A percentile compares a stretch with the other conserved stretches of the same genome.
These are phyloP conservation scores for Thamnophis elegans DNA, from an alignment of 2,797 vertebrate genomes.

Conservation along the genomic window DNA sequence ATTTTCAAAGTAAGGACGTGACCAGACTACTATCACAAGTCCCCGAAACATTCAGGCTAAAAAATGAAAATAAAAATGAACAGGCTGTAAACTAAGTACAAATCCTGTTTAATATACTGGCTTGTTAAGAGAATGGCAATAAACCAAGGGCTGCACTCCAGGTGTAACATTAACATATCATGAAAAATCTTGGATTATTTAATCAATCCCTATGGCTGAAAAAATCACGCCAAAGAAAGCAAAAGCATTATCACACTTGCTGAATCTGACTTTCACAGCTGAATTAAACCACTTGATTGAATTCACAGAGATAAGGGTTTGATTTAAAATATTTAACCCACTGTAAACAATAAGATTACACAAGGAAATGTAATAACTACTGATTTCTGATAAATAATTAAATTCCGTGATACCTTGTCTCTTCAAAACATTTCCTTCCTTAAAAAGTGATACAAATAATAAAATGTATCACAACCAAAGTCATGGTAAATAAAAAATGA, in stretches of 20 bases:
- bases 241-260: not conserved
- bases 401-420: not conserved
- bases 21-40: not conserved
- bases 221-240: not conserved
- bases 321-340: not conserved
- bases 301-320: not conserved
- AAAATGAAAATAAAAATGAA: not conserved
- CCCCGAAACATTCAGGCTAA: not conserved
- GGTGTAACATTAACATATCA: not conserved
- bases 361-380: conserved; percentile 32
- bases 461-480: not conserved
- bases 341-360: not conserved
- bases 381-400: conserved; percentile 23
- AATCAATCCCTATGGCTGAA: not conserved
- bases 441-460: not conserved
- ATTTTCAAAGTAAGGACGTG: not conserved
- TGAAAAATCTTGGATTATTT: not conserved
- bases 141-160: not conserved
- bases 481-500: not conserved
- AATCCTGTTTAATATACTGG: not conserved
- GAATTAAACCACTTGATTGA: not conserved
- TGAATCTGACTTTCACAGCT: not conserved
- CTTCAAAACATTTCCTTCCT: not conserved
- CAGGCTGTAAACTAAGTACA: not conserved
- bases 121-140: not conserved